These are phyloP conservation scores for Saguinus midas DNA, from an alignment of 2,113 vertebrate genomes.

Conservation along the genomic window DNA sequence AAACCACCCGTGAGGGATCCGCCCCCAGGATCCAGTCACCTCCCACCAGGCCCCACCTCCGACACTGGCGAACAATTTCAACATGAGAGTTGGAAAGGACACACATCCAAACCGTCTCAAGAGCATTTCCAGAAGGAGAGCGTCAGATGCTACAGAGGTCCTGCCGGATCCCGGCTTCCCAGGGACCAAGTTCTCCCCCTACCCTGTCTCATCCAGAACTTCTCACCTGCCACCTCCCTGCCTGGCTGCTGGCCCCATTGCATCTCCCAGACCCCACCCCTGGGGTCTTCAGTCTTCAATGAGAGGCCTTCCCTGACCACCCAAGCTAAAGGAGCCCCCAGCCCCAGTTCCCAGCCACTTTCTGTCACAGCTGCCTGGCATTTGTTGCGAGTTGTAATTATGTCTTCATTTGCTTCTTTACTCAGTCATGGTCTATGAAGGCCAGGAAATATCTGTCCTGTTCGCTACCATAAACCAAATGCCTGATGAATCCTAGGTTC, in stretches of 20 bases:
- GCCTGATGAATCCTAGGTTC: not conserved
- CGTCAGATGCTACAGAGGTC: fast-evolving
- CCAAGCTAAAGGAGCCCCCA: fast-evolving
- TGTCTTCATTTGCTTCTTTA: not conserved
- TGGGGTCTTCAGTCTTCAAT: not conserved
- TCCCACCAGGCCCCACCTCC: too few relatives aligned
- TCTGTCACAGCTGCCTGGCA: not conserved
- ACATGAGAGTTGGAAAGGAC: too few relatives aligned
- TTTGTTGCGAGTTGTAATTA: not conserved
- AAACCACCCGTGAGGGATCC: too few relatives aligned
- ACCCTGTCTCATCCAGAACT: not conserved
- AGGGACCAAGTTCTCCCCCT: not conserved
- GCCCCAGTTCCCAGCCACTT: too few relatives aligned
- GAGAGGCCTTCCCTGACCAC: too few relatives aligned
- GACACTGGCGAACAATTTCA: too few relatives aligned
- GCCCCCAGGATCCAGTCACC: too few relatives aligned
- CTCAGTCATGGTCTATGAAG: fast-evolving
- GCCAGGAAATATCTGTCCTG: not conserved
- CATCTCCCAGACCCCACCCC: not conserved
- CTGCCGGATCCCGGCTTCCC: not conserved
- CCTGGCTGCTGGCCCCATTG: too few relatives aligned
- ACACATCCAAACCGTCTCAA: too few relatives aligned
- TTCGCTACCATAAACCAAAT: not conserved
- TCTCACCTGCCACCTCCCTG: not conserved
- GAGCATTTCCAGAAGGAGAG: not conserved